Base-by-base conservation (phyloP, 2,797 vertebrate genomes). In the Pipistrellus pygmaeus region DNA sequence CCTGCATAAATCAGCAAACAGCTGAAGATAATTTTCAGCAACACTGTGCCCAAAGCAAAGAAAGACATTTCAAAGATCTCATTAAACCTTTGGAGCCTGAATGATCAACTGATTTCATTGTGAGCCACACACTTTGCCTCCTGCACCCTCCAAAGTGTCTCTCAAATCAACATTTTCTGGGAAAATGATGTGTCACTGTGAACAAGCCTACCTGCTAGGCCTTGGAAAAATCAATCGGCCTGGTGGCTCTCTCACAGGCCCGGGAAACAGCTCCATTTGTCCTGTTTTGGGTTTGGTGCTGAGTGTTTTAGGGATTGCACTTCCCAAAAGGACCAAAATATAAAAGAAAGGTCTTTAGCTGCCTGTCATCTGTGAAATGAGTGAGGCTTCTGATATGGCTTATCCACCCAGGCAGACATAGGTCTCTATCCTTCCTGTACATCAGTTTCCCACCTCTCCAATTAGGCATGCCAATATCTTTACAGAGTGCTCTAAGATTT, bases 21-120 rank as follows among this genome's bases (percentile, higher is more conserved):
- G 96, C 96, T 97, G 95, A 97, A 96, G 95, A 97, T 94, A 91
- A 97, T 97, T 97, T 97, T 96, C 88, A 96, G 88, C 90, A 96
- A 93, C 76, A 95, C 73, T 94, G n/a, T 92, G 64, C 92, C 93
- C 94, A 95, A 85, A 94, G 89, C 93, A 94, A 93, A 96, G 89
- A 83, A 94, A 97, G 71, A 46, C 71, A 51, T 92, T 95, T 72
- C 75, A 72, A 96, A 91, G 89, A 95, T 96, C 89, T 92, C 96
- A 95, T 96, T 95, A 97, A 97, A 97, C 90, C 72, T 83, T 95
- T 95, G 10, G 18, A 97, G 94, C n/a, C 93, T 97, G 95, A 97
- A 94, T 96, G 95, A 97, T 97, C 86, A 78, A 91, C 88, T 96
- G 95, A 96, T 97, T 97, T 97, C 83, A 94, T 89, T 95, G 85